Conservation (phyloP, 2,113 vertebrate species). For the Melanerpes aurifrons region DNA sequence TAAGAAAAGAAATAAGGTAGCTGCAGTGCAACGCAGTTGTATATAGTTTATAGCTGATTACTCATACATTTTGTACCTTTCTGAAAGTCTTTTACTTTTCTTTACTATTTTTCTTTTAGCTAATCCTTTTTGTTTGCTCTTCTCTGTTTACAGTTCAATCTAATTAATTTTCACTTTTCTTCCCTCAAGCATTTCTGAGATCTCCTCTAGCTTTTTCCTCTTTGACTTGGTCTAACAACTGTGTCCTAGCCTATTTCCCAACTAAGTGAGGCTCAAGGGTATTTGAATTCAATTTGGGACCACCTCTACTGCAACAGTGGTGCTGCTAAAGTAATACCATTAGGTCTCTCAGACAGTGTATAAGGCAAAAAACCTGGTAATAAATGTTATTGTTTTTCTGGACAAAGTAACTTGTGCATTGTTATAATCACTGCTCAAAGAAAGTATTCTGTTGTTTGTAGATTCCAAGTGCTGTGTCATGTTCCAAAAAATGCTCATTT, state of each 20-base stretch:
- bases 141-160: constrained; percentile 29
- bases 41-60: neutral
- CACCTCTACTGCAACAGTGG: constrained; percentile 1
- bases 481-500: constrained; percentile 48
- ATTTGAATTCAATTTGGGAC: constrained; percentile 58
- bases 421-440: constrained; percentile 38
- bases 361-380: neutral
- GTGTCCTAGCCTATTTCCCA: constrained; percentile 45
- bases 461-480: constrained; percentile 30
- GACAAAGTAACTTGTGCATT: constrained; percentile 24
- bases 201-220: constrained; percentile 19
- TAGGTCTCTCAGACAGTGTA: constrained; percentile 31
- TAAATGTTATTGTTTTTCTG: constrained; percentile 25
- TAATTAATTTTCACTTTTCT: constrained; percentile 34
- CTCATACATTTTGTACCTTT: neutral
- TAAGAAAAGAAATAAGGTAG: neutral
- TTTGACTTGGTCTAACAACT: constrained; percentile 55
- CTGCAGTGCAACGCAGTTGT: neutral
- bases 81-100: neutral
- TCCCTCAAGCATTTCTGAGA: constrained; percentile 3
- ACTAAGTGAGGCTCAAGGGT: constrained; percentile 56
- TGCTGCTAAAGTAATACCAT: constrained; percentile 34
- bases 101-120: constrained; percentile 8
- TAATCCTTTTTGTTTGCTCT: neutral
- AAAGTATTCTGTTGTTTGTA: constrained; percentile 22